Base-by-base conservation (phyloP, 2,113 vertebrate species). In the Hippocampus abdominalis region DNA sequence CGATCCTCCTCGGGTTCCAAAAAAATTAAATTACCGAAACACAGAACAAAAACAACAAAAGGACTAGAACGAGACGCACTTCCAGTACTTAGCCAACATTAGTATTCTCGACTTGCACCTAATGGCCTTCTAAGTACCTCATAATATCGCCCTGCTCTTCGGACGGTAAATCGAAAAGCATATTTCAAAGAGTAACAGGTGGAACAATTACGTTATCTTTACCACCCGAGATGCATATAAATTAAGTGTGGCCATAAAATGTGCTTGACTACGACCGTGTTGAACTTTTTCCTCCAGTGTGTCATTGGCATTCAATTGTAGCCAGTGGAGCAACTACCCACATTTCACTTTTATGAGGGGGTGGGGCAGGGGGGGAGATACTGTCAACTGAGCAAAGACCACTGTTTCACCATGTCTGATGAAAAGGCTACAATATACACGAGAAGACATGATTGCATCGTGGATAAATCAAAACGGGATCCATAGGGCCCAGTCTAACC, bases 391-490 rank as follows among this genome's bases (percentile, higher is more conserved):
- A 66, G 48, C 64, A 68, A 42, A 32, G 48, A 59, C 32, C 12
- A 11, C 6, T 0, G 12, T 74, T 78, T 62, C 64, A 68, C 36
- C 20, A 64, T 39, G 25, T 59, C 27, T 69, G 39, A 25, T 68
- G 63, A 67, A 56, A 71, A 57, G 46, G 57, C 27, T 60, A 39
- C 40, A 74, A 75, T 79, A 63, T 46, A 56, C 48, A 69, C 39
- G 10, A 71, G 67, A 71, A 36, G 62, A 57, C 62, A 72, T 75
- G 66, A 71, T 27, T 64, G 51, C 62, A 72, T 75, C 63, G 69
- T 27, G 16, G 7, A 64, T 6, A 61, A 46, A 36, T 44, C 27
- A 10, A 66, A 66, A 72, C 29, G 69, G 69, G 10, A 69, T 70
- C 46, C 67, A 36, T 49, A 39, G 64, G 23, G 60, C 56, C 25